A percentile compares a stretch with the other conserved stretches of the same genome.
phyloP scores from a whole-genome alignment of 2,797 vertebrate species.

The Acanthis flammea region DNA sequence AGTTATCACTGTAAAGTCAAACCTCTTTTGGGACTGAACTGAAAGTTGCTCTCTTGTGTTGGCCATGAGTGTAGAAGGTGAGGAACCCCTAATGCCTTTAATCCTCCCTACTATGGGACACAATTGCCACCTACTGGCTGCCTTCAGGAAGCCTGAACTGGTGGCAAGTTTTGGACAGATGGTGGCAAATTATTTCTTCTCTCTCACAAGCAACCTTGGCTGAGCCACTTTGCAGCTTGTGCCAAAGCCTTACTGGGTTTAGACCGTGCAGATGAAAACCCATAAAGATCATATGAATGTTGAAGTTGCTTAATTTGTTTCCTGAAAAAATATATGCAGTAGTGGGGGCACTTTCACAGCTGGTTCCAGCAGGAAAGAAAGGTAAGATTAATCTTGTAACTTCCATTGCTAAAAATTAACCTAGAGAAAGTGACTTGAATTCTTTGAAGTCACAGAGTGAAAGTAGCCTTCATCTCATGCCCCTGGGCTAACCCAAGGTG shows the following conservation, averaged over 20 bases:
- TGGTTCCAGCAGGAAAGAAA: neutral
- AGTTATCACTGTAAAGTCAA: neutral
- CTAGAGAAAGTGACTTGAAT: neutral
- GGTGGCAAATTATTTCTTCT: neutral
- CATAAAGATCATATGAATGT: neutral
- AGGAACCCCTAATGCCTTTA: neutral
- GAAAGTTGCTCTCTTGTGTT: neutral
- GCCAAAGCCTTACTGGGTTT: neutral
- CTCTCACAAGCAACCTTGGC: neutral
- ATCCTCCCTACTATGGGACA: neutral
- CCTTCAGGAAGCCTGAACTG: neutral
- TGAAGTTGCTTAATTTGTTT: neutral
- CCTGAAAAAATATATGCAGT: neutral
- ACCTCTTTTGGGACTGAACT: neutral
- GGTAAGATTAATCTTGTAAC: neutral
- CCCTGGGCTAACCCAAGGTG: neutral
- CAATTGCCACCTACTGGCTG: constrained; percentile 50
- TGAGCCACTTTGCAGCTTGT: neutral
- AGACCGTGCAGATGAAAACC: neutral
- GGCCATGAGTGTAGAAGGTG: neutral
- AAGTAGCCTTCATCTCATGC: neutral
- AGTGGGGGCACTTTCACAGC: neutral
- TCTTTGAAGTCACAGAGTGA: neutral
- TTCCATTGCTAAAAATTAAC: neutral
- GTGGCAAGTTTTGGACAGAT: fast-evolving